These are phyloP conservation scores for Dolichomitus sp. DNA, from an alignment of 2,888 invertebrate species.

Conservation along the genomic window DNA sequence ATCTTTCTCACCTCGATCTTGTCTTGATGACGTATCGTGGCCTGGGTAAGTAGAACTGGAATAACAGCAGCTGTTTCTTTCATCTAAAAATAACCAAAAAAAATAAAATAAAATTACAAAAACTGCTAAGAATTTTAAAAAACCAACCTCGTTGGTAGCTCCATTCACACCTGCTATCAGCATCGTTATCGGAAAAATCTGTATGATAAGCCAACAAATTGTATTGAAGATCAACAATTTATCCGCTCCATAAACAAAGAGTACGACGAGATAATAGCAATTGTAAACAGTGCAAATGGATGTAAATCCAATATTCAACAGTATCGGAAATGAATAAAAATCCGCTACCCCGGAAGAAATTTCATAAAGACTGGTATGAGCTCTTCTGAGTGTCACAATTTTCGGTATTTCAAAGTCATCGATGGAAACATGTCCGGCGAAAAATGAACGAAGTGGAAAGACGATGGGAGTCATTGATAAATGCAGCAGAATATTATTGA, in stretches of 20 bases:
- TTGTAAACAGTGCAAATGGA: slow-evolving; percentile 34
- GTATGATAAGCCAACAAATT: slow-evolving; percentile 26
- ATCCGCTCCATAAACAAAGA: neutral
- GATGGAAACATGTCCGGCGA: neutral
- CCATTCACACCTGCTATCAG: slow-evolving; percentile 24
- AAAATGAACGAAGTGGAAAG: slow-evolving; percentile 24
- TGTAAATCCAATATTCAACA: slow-evolving; percentile 15
- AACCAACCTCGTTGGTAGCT: slow-evolving; percentile 33
- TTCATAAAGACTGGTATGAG: slow-evolving; percentile 42
- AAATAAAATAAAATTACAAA: neutral
- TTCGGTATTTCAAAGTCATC: slow-evolving; percentile 22
- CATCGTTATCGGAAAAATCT: slow-evolving; percentile 30
- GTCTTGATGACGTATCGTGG: slow-evolving; percentile 17
- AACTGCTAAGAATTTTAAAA: neutral
- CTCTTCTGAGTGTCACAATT: slow-evolving; percentile 37
- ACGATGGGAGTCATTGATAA: neutral
- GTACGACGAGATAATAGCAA: slow-evolving; percentile 40
- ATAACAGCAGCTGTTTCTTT: slow-evolving; percentile 47
- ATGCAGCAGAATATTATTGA: slow-evolving; percentile 33
- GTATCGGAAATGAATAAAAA: slow-evolving; percentile 51
- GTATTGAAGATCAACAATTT: neutral
- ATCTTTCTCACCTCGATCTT: slow-evolving; percentile 45
- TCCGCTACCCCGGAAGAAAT: slow-evolving; percentile 45
- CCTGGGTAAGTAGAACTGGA: slow-evolving; percentile 11
- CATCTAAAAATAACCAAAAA: slow-evolving; percentile 28